Conservation (phyloP, 2,888 invertebrate genomes). For the Orthosia incerta region DNA sequence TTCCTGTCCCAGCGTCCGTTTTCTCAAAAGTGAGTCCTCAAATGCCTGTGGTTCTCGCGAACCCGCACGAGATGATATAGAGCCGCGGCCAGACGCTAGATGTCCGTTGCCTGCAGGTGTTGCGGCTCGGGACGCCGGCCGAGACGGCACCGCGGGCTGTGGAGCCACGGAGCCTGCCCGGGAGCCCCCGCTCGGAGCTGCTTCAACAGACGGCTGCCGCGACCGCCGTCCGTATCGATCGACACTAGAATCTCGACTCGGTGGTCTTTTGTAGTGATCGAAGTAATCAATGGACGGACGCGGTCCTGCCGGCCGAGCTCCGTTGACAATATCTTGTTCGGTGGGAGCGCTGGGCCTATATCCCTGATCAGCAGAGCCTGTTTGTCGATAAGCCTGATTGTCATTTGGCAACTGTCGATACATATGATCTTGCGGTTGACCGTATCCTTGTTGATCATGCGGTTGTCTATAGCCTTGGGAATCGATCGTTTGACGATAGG, state of each 20-base stretch:
- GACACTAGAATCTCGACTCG: conserved; percentile 96
- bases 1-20: conserved; percentile 96
- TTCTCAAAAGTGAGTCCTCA: conserved; percentile 95
- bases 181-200: conserved; percentile 90
- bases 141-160: conserved; percentile 93
- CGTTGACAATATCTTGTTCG: conserved; percentile 85
- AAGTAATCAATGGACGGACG: conserved; percentile 96
- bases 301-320: conserved; percentile 80
- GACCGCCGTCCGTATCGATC: conserved; percentile 95
- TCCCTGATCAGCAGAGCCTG: conserved; percentile 73
- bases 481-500: conserved; percentile 77
- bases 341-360: conserved; percentile 76
- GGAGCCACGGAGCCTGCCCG: conserved; percentile 95
- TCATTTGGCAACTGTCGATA: conserved; percentile 82
- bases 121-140: conserved; percentile 89
- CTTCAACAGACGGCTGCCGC: conserved; percentile 95
- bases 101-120: conserved; percentile 92
- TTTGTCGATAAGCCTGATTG: conserved; percentile 76
- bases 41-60: conserved; percentile 92
- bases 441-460: conserved; percentile 88
- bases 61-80: conserved; percentile 88
- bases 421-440: conserved; percentile 81
- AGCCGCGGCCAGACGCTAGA: conserved; percentile 92
- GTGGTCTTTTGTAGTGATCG: conserved; percentile 98
- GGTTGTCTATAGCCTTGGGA: conserved; percentile 80